A percentile compares a stretch with the other conserved stretches of the same genome.
Conservation (phyloP, 2,113 vertebrate species). For the Lepus americanus region DNA sequence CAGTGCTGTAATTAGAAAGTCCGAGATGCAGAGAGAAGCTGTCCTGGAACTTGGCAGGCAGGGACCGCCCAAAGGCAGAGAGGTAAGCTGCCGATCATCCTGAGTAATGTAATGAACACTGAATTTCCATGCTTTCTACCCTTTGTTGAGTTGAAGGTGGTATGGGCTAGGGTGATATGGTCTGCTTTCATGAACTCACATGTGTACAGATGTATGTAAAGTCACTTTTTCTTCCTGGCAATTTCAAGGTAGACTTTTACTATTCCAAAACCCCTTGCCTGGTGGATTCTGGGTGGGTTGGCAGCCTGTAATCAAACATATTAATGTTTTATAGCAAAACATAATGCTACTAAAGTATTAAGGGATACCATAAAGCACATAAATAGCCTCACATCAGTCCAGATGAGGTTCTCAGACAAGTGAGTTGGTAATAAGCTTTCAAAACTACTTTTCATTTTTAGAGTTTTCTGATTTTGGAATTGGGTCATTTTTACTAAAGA, state of each 20-base stretch:
- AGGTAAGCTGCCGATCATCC: background rate
- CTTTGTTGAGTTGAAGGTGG: background rate
- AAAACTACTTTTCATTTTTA: background rate
- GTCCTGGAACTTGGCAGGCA: no score
- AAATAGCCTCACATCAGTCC: background rate
- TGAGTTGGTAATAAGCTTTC: background rate
- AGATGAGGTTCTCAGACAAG: background rate
- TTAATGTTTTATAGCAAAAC: background rate
- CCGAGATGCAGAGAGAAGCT: no score
- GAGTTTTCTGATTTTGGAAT: background rate
- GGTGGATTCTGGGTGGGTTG: no score
- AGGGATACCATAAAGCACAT: no score
- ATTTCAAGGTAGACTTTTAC: background rate
- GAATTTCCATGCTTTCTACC: background rate
- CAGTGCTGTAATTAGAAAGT: background rate
- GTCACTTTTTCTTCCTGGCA: background rate
- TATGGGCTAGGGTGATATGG: background rate
- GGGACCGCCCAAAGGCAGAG: no score
- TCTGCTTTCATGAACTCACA: background rate
- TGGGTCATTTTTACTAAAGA: background rate
- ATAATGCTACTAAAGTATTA: background rate
- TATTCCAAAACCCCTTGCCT: background rate
- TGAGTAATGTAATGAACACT: background rate
- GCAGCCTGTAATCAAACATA: background rate
- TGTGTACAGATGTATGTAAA: no score